These are phyloP conservation scores for Chloroceryle inda DNA, from an alignment of 2,797 vertebrate species.

Conservation along the genomic window DNA sequence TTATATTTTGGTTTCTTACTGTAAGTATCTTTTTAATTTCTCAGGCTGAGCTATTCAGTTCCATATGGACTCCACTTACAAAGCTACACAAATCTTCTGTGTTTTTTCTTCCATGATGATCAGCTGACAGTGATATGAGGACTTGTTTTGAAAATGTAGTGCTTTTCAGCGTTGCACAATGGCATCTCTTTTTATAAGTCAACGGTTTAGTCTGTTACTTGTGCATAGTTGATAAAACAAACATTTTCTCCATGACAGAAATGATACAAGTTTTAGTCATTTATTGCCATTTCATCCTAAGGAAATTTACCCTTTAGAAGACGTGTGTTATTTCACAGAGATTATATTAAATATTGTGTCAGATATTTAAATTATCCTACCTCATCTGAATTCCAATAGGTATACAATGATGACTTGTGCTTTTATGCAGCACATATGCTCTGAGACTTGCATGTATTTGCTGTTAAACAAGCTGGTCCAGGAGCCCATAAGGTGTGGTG, in stretches of 20 bases:
- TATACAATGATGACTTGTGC: not conserved
- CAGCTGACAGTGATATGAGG: not conserved
- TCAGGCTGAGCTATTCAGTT: not conserved
- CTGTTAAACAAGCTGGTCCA: not conserved
- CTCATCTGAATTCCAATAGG: not conserved
- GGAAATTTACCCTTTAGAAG: not conserved
- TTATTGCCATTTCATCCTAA: not conserved
- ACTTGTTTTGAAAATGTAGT: not conserved
- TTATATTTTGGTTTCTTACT: not conserved
- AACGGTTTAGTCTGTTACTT: not conserved
- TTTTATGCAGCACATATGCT: not conserved
- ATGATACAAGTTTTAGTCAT: not conserved
- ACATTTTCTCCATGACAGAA: not conserved
- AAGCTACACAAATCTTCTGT: not conserved
- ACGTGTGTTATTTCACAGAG: not conserved
- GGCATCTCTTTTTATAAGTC: not conserved
- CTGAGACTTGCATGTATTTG: not conserved
- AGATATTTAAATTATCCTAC: not conserved
- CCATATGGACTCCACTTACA: not conserved
- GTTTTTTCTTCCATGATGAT: accelerated
- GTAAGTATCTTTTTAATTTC: not conserved
- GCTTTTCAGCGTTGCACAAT: not conserved
- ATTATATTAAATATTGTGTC: not conserved
- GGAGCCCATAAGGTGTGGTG: not conserved
- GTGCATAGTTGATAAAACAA: not conserved